Evolutionary conservation across 2,113 vertebrate genomes (phyloP).

Genomic region (Lophius piscatorius): DNA sequence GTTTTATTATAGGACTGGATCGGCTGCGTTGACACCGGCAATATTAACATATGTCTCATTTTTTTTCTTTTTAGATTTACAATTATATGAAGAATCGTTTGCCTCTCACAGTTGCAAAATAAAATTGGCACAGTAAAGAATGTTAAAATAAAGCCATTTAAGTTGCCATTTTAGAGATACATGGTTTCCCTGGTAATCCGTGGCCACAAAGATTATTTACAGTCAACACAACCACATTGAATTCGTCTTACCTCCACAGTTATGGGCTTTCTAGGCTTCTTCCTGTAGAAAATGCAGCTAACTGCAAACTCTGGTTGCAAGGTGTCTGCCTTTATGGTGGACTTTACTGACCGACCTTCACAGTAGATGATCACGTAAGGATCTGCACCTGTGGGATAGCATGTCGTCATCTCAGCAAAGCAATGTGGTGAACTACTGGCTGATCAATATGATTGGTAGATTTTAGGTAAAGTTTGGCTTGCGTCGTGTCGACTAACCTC

Average conservation of each 20-base stretch:
- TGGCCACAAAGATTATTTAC: no score
- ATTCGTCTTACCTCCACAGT: conserved; percentile 84
- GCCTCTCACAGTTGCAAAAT: no score
- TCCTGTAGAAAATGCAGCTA: conserved; percentile 91
- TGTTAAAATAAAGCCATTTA: background rate
- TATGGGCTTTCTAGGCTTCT: conserved; percentile 82
- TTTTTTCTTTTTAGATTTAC: no score
- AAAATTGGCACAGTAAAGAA: no score
- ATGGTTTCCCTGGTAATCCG: background rate
- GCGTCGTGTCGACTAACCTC: conserved; percentile 75
- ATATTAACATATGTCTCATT: no score
- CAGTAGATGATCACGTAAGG: conserved; percentile 90
- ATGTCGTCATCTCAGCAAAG: background rate
- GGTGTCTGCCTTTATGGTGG: conserved; percentile 77
- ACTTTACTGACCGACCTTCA: conserved; percentile 80
- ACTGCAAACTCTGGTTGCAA: conserved; percentile 81
- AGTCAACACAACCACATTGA: background rate
- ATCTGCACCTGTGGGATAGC: conserved; percentile 82
- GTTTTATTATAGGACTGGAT: background rate
- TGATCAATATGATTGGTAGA: background rate
- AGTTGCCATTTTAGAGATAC: background rate
- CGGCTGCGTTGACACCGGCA: background rate
- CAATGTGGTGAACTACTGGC: background rate
- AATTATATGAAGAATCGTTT: no score
- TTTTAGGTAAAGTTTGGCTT: background rate